Percentiles rank a stretch among this genome's conserved stretches.
Evolutionary conservation across 2,888 invertebrate species (phyloP).

Genomic region (Trichopria drosophilae): DNA sequence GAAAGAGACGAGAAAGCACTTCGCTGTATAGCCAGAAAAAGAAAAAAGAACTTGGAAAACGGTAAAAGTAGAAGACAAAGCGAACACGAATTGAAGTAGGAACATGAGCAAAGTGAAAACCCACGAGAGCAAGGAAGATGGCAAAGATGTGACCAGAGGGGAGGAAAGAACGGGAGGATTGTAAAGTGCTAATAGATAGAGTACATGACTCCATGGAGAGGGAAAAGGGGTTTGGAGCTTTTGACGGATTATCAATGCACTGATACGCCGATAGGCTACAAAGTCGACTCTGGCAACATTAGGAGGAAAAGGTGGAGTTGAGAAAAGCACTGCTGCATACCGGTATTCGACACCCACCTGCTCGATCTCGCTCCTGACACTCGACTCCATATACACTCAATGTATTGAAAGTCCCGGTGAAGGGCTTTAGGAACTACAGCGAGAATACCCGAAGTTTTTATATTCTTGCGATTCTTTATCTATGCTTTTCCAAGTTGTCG

Average conservation of each 20-base stretch:
- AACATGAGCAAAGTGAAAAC: too few relatives aligned
- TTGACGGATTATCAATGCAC: slow-evolving; percentile 61
- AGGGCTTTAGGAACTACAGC: slow-evolving; percentile 36
- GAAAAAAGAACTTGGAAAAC: too few relatives aligned
- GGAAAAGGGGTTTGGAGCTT: slow-evolving; percentile 27
- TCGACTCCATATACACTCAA: slow-evolving; percentile 38
- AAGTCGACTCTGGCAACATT: slow-evolving; percentile 56
- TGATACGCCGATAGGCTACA: slow-evolving; percentile 57
- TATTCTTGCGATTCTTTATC: too few relatives aligned
- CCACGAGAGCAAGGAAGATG: slow-evolving; percentile 15
- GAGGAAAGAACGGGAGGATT: slow-evolving; percentile 18
- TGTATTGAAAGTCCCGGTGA: slow-evolving; percentile 39
- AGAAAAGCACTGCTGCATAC: slow-evolving; percentile 59
- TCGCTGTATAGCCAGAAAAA: too few relatives aligned
- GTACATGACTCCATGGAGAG: too few relatives aligned
- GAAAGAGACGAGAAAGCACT: slow-evolving; percentile 30
- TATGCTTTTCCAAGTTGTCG: too few relatives aligned
- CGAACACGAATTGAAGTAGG: too few relatives aligned
- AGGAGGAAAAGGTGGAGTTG: slow-evolving; percentile 50
- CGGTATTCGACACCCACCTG: slow-evolving; percentile 50
- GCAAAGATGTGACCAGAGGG: slow-evolving; percentile 15
- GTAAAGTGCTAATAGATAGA: too few relatives aligned
- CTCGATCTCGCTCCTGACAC: slow-evolving; percentile 36
- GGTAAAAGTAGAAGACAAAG: slow-evolving; percentile 30
- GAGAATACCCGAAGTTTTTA: slow-evolving; percentile 44